Base-by-base conservation (phyloP, 2,113 vertebrate species). In the Macrotus californicus region DNA sequence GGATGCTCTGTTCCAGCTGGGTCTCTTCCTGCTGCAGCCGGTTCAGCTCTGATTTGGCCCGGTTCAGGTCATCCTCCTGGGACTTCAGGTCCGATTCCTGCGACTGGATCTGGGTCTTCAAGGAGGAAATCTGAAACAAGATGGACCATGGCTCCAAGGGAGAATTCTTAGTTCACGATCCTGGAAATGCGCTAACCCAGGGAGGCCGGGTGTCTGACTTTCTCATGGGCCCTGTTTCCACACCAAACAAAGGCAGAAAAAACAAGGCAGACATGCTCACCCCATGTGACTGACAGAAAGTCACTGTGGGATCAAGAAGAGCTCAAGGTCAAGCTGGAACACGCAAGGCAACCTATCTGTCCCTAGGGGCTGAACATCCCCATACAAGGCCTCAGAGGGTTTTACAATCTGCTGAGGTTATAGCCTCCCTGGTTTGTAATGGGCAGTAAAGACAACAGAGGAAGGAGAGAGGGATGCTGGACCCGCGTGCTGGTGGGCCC, bases 1-100 rank as follows among this genome's bases (percentile, higher is more conserved):
- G 99, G 77, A 99, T 99, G 52, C 99, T 99, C 98, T 99, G 99
- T 94, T 99, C 99, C 64, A 99, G 98, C 95, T 99, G 99, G 10
- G 98, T 98, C 96, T 99, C 99, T 94, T 99, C 99, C 89, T 99
- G 99, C 97, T 99, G 99, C 11, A 99, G 98, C 5, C 98, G 98
- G 83, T 97, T 99, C 95, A 99, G 98, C 95, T 99, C 99, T 0
- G 98, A 98, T 97, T 99, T 99, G 54, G 99, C 99, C 90, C 99
- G 98, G 39, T 98, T 99, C 77, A 99, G 98, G 72, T 99, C 99
- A 26, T 99, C 99, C 95, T 99, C 99, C 97, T 99, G 99, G n/a
- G 98, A 98, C 96, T 99, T 99, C 91, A 99, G 95, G 97, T 99
- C 99, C 0, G 99, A 99, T 96, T 99, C 99, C 98, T 99, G 99